Conservation (phyloP, 2,113 vertebrate genomes). For the Myrmecophaga tridactyla region DNA sequence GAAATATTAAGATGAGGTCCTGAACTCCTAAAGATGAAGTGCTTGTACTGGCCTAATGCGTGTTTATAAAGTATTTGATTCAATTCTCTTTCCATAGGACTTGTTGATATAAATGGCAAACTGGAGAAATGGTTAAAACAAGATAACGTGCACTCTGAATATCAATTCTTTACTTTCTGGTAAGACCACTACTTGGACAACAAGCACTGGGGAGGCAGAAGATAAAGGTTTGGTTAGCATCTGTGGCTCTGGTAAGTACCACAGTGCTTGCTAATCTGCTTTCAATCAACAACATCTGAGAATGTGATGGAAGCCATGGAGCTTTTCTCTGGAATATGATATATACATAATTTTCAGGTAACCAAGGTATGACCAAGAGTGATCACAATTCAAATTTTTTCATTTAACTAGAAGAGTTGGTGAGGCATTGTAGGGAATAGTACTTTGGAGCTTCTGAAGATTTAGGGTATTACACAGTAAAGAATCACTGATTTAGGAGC, state of each 20-base stretch:
- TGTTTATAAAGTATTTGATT: background rate
- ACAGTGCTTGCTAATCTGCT: background rate
- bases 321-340: background rate
- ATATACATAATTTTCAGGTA: background rate
- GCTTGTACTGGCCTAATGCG: background rate
- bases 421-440: background rate
- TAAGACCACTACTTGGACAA: background rate
- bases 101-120: background rate
- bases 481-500: background rate
- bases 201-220: background rate
- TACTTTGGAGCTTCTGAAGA: background rate
- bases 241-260: background rate
- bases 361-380: background rate
- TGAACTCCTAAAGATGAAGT: background rate
- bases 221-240: background rate
- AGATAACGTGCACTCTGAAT: background rate
- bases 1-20: background rate
- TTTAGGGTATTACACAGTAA: background rate
- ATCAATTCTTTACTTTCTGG: background rate
- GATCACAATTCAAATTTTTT: background rate
- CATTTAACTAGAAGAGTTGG: background rate
- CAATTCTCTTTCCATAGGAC: background rate
- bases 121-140: background rate
- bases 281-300: background rate
- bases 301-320: background rate